These are phyloP conservation scores for Harpegnathos saltator DNA, from an alignment of 1,140 invertebrate species.

Conservation along the genomic window DNA sequence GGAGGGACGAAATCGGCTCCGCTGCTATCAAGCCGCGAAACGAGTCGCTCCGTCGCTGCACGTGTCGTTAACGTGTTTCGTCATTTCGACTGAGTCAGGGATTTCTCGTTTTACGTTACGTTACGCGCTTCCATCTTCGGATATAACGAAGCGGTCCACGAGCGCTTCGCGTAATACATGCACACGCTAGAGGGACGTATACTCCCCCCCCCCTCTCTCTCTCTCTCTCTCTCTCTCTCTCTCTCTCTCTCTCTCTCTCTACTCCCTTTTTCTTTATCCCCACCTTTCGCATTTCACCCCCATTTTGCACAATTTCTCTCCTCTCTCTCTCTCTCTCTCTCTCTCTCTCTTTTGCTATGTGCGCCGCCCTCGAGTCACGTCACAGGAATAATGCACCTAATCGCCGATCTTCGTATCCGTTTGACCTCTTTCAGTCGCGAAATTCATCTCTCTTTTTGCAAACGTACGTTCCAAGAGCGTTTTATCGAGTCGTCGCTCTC, in stretches of 20 bases:
- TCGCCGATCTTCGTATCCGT: background rate
- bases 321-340: too few species aligned
- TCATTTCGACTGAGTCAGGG: constrained; percentile 11
- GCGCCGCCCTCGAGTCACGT: background rate
- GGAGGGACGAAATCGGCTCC: background rate
- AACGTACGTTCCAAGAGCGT: constrained; percentile 15
- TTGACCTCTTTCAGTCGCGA: constrained; percentile 18
- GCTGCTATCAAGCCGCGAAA: constrained; percentile 9
- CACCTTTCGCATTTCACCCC: too few species aligned
- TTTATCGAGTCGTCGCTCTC: background rate
- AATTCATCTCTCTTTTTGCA: constrained; percentile 16
- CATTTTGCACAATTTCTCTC: too few species aligned
- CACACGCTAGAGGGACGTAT: background rate
- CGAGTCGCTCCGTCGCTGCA: constrained; percentile 10
- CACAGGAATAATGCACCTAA: constrained; percentile 18
- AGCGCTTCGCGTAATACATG: background rate
- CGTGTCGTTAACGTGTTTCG: constrained; percentile 14
- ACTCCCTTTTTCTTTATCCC: too few species aligned
- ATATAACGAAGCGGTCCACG: background rate
- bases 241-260: too few species aligned
- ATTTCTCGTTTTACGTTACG: constrained; percentile 9
- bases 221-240: too few species aligned
- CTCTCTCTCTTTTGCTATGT: too few species aligned
- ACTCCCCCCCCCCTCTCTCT: too few species aligned
- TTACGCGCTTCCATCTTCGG: constrained; percentile 7